Evolutionary conservation across 1,140 invertebrate genomes (phyloP), one percentile per base, ranked within the genome.

Genomic region (Bombus breviceps): DNA sequence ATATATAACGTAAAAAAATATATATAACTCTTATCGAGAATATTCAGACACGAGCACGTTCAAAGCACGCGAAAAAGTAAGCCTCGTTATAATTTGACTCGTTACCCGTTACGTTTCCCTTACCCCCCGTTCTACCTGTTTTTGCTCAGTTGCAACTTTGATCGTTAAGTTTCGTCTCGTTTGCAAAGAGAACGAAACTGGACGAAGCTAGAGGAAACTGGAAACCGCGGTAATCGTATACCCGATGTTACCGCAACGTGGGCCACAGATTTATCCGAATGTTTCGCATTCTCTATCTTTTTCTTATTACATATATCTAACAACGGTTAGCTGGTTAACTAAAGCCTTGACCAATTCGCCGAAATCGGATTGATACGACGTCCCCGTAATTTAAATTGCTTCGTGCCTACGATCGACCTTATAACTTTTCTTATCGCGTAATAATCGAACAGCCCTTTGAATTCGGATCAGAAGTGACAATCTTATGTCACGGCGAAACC

Each of bases 201-300:
- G n/a, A 77, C 59, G 34, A 83, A 81, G 10, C 57, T 62, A 39
- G 13, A 77, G 34, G 34, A 83, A 39, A 53, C 13, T 83, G 37
- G 53, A 69, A 88, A 68, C 69, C 79, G 74, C 80, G 71, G 75
- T 75, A 69, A 69, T 79, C 47, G 47, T 53, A 53, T 66, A 34
- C 47, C 15, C 59, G 57, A 83, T 84, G 64, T 84, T 75, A 73
- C 64, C 41, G 39, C 75, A 57, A 68, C 34, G 37, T 53, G 66
- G n/a, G 66, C 34, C 59, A 59, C 64, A 47, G 18, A 47, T 64
- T 34, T 74, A 28, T 39, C 32, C 32, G 6, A 5, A 39, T 39
- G n/a, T 79, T 53, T 64, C 76, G 43, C 66, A 47, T 47, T 71
- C 41, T 22, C 32, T 25, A 10, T 25, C 41, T 5, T 3, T 41